These are phyloP conservation scores for Ahaetulla prasina DNA, from an alignment of 2,113 vertebrate species.

Conservation along the genomic window DNA sequence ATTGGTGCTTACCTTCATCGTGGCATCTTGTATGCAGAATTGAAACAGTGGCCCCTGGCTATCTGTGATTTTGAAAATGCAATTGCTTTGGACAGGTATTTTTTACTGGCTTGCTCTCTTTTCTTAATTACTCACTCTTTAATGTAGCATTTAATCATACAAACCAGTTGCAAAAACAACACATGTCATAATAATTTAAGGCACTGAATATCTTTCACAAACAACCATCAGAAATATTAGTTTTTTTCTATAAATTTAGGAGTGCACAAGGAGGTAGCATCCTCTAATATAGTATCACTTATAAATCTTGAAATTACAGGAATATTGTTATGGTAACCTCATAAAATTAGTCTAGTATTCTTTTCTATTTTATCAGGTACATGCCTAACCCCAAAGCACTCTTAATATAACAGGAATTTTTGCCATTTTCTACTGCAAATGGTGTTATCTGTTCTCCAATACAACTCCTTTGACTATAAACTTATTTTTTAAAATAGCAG, in stretches of 20 bases:
- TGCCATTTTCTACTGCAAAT: not conserved
- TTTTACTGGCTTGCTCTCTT: conserved; percentile 11
- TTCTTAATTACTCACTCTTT: not conserved
- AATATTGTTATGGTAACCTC: not conserved
- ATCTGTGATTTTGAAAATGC: conserved; percentile 74
- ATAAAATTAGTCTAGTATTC: not conserved
- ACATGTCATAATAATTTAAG: not conserved
- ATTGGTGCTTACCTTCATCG: conserved; percentile 71
- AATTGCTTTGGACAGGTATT: conserved; percentile 74
- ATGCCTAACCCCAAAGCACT: not conserved
- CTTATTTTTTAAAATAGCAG: not conserved
- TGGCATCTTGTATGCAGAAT: conserved; percentile 71
- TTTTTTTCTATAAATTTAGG: not conserved
- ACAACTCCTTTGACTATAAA: not conserved
- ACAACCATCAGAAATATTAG: not conserved
- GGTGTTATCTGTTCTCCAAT: not conserved
- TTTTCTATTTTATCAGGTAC: not conserved
- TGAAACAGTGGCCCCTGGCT: conserved; percentile 65
- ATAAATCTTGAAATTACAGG: not conserved
- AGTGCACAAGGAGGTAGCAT: not conserved
- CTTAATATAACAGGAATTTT: not conserved
- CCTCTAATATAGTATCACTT: not conserved
- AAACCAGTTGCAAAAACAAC: not conserved
- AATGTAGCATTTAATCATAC: not conserved
- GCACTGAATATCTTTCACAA: not conserved